Conservation (phyloP, 2,888 invertebrate species). For the Synergus umbraculus region DNA sequence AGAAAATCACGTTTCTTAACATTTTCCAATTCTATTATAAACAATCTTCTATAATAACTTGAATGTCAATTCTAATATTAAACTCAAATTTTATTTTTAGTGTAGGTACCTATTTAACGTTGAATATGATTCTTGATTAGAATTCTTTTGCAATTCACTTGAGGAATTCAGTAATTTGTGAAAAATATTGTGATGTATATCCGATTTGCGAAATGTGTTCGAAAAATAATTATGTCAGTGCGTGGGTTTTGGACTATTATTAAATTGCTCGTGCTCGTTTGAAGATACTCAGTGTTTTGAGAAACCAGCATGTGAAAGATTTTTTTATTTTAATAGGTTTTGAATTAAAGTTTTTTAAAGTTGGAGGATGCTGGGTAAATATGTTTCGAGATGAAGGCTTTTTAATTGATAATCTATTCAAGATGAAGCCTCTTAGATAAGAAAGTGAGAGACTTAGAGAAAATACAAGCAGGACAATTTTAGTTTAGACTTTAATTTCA, state of each 20-base stretch:
- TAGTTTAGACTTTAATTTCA: not conserved
- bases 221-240: slow-evolving; percentile 5
- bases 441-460: not conserved
- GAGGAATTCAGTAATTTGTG: not conserved
- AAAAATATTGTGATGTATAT: not conserved
- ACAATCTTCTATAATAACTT: not conserved
- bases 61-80: not conserved
- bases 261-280: not conserved
- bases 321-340: slow-evolving; percentile 2
- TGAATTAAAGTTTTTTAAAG: not conserved
- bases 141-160: not conserved
- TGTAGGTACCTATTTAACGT: not conserved
- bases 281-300: not conserved
- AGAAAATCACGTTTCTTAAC: not conserved
- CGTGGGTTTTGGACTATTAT: not conserved
- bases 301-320: slow-evolving; percentile 16
- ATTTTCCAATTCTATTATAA: not conserved
- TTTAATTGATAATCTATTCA: not conserved
- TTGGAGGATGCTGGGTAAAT: not conserved
- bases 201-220: not conserved
- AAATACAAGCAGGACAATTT: not conserved
- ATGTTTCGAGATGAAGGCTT: not conserved
- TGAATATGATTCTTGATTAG: not conserved
- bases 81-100: not conserved
- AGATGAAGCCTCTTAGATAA: too few species aligned